These are phyloP conservation scores for Ptilorrhoa leucosticta DNA, from an alignment of 2,113 vertebrate genomes.

Conservation along the genomic window DNA sequence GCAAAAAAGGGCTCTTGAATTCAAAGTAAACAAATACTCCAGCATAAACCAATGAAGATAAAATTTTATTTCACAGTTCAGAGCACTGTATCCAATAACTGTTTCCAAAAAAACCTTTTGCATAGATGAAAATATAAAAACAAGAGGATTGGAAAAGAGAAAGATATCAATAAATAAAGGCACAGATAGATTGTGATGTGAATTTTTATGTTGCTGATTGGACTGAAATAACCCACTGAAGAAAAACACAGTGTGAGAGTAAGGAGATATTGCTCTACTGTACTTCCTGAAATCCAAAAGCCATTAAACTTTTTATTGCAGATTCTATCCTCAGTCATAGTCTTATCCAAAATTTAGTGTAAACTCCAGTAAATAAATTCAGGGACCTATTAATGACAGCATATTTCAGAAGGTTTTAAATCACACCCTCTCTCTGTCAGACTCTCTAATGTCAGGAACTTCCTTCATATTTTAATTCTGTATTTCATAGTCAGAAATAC, in stretches of 20 bases:
- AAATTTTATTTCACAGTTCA: constrained; percentile 24
- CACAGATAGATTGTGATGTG: background rate
- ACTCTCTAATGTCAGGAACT: background rate
- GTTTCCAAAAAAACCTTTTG: background rate
- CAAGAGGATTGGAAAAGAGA: background rate
- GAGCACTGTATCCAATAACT: background rate
- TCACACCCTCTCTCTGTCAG: background rate
- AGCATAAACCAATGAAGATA: background rate
- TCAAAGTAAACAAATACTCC: background rate
- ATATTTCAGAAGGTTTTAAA: background rate
- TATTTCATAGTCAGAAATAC: background rate
- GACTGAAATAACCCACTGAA: background rate
- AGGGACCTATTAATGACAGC: background rate
- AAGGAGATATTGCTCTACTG: background rate
- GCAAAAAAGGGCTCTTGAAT: background rate
- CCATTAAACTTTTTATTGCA: background rate
- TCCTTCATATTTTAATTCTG: background rate
- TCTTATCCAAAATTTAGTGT: background rate
- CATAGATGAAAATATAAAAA: background rate
- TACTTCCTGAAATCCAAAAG: background rate
- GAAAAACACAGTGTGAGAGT: background rate
- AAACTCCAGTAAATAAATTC: background rate
- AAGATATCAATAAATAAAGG: background rate
- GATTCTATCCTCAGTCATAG: background rate
- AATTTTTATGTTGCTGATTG: background rate